Conservation (phyloP, 2,888 invertebrate species). For the Pseudococcus longispinus region DNA sequence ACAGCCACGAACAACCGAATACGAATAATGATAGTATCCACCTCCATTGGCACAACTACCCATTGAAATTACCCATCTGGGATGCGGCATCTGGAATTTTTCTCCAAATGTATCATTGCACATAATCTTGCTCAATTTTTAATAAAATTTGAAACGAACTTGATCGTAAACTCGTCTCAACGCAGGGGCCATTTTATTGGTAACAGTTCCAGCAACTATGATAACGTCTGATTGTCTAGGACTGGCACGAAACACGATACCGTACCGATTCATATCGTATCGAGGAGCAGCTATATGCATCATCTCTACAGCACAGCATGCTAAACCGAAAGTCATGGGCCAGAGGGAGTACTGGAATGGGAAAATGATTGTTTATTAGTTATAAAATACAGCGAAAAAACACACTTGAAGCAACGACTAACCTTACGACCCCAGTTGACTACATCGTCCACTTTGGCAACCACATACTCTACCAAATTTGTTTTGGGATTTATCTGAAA, state of each 20-base stretch:
- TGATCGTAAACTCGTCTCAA: conserved; percentile 94
- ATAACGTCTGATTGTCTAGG: conserved; percentile 97
- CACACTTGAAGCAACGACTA: conserved; percentile 46
- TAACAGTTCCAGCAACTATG: conserved; percentile 97
- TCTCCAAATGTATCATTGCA: not conserved
- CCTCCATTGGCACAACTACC: conserved; percentile 99
- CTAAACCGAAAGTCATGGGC: conserved; percentile 98
- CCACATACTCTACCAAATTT: conserved; percentile 76
- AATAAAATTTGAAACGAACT: conserved; percentile 59
- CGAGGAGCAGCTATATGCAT: conserved; percentile 99
- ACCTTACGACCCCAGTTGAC: conserved; percentile 92
- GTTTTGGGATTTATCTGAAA: conserved; percentile 3
- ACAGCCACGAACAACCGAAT: conserved; percentile 97
- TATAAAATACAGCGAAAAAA: too few species aligned
- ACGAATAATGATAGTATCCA: conserved; percentile 99
- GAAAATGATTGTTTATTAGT: not conserved
- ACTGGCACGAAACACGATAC: conserved; percentile 97
- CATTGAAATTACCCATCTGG: conserved; percentile 99
- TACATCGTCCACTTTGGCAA: conserved; percentile 91
- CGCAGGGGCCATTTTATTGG: conserved; percentile 99
- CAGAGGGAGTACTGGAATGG: conserved; percentile 81
- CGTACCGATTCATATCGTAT: conserved; percentile 99
- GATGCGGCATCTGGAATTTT: conserved; percentile 84
- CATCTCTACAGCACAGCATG: conserved; percentile 99
- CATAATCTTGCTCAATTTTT: not conserved